Evolutionary conservation across 2,888 invertebrate genomes (phyloP), one percentile per base, ranked within the genome.

Genomic region (Meiosimyza decipiens): DNA sequence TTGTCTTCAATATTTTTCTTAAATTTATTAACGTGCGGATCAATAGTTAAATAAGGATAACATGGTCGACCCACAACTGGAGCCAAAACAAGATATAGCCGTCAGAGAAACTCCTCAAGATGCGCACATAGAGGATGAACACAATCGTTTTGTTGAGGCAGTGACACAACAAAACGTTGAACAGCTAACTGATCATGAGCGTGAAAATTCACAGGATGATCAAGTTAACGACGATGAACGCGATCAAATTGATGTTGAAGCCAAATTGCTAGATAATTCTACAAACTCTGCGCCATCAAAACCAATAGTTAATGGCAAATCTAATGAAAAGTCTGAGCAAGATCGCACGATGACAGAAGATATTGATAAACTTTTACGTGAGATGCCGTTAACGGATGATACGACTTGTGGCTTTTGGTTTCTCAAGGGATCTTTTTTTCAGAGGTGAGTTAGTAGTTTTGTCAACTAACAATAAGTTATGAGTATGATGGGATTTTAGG

Each of bases 391-490:
- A 72, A 90, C 90, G 51, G 90, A 91, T 67, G 92, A 92, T 71
- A 91, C 91, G 0, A 87, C 89, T 4, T 92, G 92, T 80, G 92
- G 92, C 0, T 88, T 92, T 77, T 90, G 92, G 88, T 88, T 90
- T 76, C 83, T 91, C 64, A 88, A 87, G 71, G 91, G 91, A 9
- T 81, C 85, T 0, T 89, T 88, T 76, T 86, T 92, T 66, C 92
- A 92, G 82, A 89, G 87, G 85, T 90, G 89, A 79, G 91, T 90
- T 40, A 9, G 4, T 40, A 40, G 9, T 9, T 40, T 40, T 40
- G 6, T 40, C 6, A 40, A 40, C 40, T 9, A 28, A 28, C 2
- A 28, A 28, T 22, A 22, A 2, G 22, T 22, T 22, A 22, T 22
- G 22, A 22, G 1, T 1, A 3, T 22, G 22, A n/a, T 22, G 22